A percentile compares a stretch with the other conserved stretches of the same genome.
These are phyloP conservation scores for Poeciliopsis presidionis DNA, from an alignment of 2,797 vertebrate species.

Conservation along the genomic window DNA sequence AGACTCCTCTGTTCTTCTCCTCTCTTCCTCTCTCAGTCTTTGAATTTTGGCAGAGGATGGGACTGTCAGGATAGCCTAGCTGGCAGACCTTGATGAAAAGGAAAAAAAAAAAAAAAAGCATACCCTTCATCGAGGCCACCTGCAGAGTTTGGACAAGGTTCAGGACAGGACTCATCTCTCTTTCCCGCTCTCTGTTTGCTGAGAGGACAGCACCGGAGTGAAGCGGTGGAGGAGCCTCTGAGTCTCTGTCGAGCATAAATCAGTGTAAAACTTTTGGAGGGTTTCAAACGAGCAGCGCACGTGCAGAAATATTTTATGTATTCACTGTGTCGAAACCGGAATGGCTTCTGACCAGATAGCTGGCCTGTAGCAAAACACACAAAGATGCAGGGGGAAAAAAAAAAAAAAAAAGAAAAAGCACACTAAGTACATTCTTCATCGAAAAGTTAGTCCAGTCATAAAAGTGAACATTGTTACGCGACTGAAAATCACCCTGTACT, in stretches of 20 bases:
- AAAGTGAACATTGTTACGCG: not conserved
- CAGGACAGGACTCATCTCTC: slow-evolving; percentile 82
- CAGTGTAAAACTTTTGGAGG: slow-evolving; percentile 49
- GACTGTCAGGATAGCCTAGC: slow-evolving; percentile 87
- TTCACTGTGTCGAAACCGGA: slow-evolving; percentile 10
- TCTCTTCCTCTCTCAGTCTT: slow-evolving; percentile 34
- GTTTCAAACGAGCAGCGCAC: slow-evolving; percentile 43
- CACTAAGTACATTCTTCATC: not conserved
- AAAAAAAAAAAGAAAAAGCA: not conserved
- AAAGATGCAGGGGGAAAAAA: not conserved
- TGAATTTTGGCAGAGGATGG: slow-evolving; percentile 64
- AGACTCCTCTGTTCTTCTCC: slow-evolving; percentile 10
- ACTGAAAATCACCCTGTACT: not conserved
- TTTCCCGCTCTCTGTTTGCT: slow-evolving; percentile 45
- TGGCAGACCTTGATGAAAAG: slow-evolving; percentile 88
- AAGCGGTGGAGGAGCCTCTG: slow-evolving; percentile 49
- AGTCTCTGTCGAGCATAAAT: slow-evolving; percentile 63
- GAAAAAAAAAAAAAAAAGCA: slow-evolving; percentile 84
- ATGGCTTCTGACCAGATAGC: slow-evolving; percentile 32
- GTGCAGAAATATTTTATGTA: slow-evolving; percentile 54
- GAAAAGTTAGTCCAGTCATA: not conserved
- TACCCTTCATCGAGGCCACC: slow-evolving; percentile 87
- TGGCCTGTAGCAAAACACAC: not conserved
- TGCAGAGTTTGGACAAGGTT: slow-evolving; percentile 88
- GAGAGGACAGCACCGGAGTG: slow-evolving; percentile 61